A percentile compares a stretch with the other conserved stretches of the same genome.
Evolutionary conservation across 2,113 vertebrate genomes (phyloP).

Genomic region (Pseudorhombus dupliciocellatus): DNA sequence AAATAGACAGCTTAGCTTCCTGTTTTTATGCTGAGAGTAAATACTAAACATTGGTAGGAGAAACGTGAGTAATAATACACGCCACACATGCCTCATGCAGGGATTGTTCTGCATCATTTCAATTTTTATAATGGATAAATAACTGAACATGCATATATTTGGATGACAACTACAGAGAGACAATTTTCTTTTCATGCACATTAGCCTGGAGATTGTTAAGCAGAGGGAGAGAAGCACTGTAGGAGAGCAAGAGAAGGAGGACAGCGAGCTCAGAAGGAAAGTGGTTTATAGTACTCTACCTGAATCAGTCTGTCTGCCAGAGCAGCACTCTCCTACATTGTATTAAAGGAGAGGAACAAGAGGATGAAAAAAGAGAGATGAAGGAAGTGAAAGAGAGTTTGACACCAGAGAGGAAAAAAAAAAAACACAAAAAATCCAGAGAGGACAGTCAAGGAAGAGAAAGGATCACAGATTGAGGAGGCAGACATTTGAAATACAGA

Average conservation of each 20-base stretch:
- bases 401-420: conserved; percentile 43
- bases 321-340: conserved; percentile 93
- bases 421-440: conserved; percentile 32
- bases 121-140: conserved; percentile 11
- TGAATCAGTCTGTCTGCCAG: conserved; percentile 98
- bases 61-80: background rate
- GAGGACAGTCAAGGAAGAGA: conserved; percentile 19
- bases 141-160: conserved; percentile 58
- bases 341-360: conserved; percentile 52
- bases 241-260: conserved; percentile 20
- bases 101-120: conserved; percentile 13
- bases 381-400: conserved; percentile 32
- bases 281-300: conserved; percentile 84
- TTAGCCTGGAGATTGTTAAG: conserved; percentile 13
- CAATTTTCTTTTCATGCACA: conserved; percentile 67
- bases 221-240: conserved; percentile 25
- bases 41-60: background rate
- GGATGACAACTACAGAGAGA: conserved; percentile 3
- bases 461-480: conserved; percentile 4
- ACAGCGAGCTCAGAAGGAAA: conserved; percentile 36
- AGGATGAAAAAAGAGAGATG: conserved; percentile 54
- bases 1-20: background rate
- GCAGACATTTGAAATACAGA: background rate
- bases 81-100: conserved; percentile 73
- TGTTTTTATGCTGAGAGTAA: background rate